Evolutionary conservation across 2,888 invertebrate species (phyloP), one percentile per base, ranked within the genome.

Genomic region (Parelbella ahira): DNA sequence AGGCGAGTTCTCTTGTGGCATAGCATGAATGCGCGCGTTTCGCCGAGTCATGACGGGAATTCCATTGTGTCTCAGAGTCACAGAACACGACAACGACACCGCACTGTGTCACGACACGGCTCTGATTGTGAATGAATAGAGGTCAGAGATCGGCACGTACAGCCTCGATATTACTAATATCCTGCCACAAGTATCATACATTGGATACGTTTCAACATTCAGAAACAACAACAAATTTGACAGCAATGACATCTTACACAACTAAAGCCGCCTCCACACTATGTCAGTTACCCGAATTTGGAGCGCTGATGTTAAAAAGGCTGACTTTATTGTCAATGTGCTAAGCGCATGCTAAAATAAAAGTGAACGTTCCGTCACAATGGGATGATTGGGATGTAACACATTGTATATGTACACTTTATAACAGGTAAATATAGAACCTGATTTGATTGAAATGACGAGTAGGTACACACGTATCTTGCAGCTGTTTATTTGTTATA

Each of bases 51-150:
- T 74, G 76, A 66, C 80, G 74, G 68, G 72, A 75, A 78, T 76
- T 68, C 81, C 79, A 84, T 86, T 84, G 84, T 87, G 79, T 70
- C 71, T 74, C 66, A 64, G 66, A 71, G 77, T 76, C 80, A 80
- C 74, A 72, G 56, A 67, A 62, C 66, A 68, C 62, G 65, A 71
- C 71, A 73, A 59, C 67, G 60, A 69, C 71, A 71, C 64, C 60
- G 49, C 61, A 50, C 59, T 54, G 61, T 64, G 72, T 67, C 73
- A 68, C 69, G 77, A 78, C 78, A 78, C 64, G 68, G 64, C 63
- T 63, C 76, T 83, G 81, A 86, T 87, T 86, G 81, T 84, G 77
- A 83, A 84, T 83, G 82, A 80, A 82, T 76, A 62, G 58, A 73
- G 86, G 80, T 84, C 82, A 86, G 62, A 82, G 84, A 82, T 81